A percentile compares a stretch with the other conserved stretches of the same genome.
phyloP scores from a whole-genome alignment of 2,888 invertebrate species.

The Fissipunctia ypsillon region DNA sequence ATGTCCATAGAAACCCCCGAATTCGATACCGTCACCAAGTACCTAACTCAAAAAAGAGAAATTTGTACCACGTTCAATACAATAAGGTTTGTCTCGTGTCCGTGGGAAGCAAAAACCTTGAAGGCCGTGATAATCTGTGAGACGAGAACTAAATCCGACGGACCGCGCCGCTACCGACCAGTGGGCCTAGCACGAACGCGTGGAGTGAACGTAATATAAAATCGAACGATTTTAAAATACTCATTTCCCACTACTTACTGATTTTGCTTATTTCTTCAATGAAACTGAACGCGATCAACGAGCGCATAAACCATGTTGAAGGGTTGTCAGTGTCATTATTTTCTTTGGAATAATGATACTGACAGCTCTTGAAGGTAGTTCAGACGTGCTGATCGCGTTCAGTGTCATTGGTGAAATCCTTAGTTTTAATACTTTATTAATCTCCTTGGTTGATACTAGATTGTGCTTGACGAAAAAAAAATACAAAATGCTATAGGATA shows the following conservation, averaged over 20 bases:
- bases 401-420: too few species aligned
- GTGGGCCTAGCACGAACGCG: too few species aligned
- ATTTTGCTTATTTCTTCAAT: too few species aligned
- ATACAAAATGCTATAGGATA: neutral
- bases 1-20: neutral
- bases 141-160: constrained; percentile 13
- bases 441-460: neutral
- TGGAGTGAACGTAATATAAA: neutral
- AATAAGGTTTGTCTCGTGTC: constrained; percentile 1
- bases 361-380: too few species aligned
- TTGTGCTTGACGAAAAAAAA: neutral
- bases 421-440: neutral
- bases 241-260: too few species aligned
- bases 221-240: neutral
- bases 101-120: constrained; percentile 1
- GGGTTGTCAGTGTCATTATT: too few species aligned
- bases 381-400: too few species aligned
- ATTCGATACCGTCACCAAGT: neutral
- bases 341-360: too few species aligned
- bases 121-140: constrained; percentile 25
- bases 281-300: too few species aligned
- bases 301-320: too few species aligned
- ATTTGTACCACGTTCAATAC: neutral
- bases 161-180: neutral
- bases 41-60: neutral